Evolutionary conservation across 2,797 vertebrate species (phyloP).

Genomic region (Antrozous pallidus): DNA sequence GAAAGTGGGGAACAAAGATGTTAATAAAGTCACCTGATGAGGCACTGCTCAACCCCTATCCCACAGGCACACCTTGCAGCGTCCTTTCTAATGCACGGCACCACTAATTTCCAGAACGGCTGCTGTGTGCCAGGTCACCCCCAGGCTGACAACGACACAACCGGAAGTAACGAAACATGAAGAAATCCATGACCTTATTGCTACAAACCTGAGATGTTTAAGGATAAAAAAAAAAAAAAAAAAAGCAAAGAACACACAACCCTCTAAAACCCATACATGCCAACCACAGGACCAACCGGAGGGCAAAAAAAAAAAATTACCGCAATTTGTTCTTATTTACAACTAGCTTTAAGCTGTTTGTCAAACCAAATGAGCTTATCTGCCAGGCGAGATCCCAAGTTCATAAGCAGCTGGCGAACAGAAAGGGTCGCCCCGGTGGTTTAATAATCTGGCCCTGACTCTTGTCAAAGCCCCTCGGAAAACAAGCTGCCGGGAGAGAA

Average conservation of each 20-base stretch:
- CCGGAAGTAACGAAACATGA: fast-evolving
- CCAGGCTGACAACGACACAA: not conserved
- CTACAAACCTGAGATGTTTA: not conserved
- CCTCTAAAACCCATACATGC: not conserved
- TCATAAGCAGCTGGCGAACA: conserved; percentile 27
- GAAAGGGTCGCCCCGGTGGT: conserved; percentile 55
- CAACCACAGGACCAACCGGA: not conserved
- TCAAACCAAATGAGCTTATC: conserved; percentile 52
- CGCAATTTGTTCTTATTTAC: conserved; percentile 42
- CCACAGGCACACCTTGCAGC: not conserved
- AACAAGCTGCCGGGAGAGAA: conserved; percentile 45
- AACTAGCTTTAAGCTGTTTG: conserved; percentile 52
- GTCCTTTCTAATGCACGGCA: not conserved
- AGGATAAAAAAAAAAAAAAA: not conserved
- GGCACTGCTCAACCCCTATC: not conserved
- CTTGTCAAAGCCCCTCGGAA: conserved; percentile 59
- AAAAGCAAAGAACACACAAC: not conserved
- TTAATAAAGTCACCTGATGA: not conserved
- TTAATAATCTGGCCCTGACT: conserved; percentile 50
- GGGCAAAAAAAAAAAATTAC: not conserved
- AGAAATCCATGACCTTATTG: not conserved
- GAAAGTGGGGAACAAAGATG: not conserved
- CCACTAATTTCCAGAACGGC: not conserved
- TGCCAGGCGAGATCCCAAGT: conserved; percentile 39
- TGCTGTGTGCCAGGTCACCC: not conserved